Evolutionary conservation across 2,113 vertebrate species (phyloP).

Genomic region (Cromileptes altivelis): DNA sequence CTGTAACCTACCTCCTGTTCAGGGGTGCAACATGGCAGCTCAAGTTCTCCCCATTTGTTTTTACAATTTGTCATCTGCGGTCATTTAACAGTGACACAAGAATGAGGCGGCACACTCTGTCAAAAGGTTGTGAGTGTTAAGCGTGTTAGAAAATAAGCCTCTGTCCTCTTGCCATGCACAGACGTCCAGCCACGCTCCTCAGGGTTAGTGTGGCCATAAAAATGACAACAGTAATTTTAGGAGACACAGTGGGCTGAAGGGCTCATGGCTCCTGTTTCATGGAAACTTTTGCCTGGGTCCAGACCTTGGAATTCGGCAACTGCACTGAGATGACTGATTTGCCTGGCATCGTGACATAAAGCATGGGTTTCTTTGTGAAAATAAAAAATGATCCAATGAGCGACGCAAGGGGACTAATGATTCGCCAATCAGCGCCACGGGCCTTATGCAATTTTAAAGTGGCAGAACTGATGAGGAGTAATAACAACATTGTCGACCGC

Average conservation of each 20-base stretch:
- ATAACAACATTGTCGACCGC: too few relatives aligned
- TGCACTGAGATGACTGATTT: too few relatives aligned
- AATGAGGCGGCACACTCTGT: conserved; percentile 18
- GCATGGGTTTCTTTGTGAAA: too few relatives aligned
- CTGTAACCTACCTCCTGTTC: conserved; percentile 12
- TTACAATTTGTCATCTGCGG: conserved; percentile 52
- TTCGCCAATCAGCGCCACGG: too few relatives aligned
- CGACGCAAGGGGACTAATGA: too few relatives aligned
- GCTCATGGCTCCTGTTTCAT: conserved; percentile 39
- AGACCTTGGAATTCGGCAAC: too few relatives aligned
- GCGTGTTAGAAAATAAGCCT: conserved; percentile 28
- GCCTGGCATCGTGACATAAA: too few relatives aligned
- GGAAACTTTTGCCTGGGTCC: conserved; percentile 32
- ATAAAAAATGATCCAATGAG: too few relatives aligned
- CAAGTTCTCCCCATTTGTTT: conserved; percentile 51
- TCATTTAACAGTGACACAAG: conserved; percentile 36
- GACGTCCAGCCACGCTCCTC: conserved; percentile 34
- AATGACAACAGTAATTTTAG: conserved; percentile 60
- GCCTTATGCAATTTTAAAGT: too few relatives aligned
- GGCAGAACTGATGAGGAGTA: too few relatives aligned
- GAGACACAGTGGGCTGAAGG: conserved; percentile 27
- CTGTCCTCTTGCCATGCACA: conserved; percentile 22
- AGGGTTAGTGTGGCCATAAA: conserved; percentile 49
- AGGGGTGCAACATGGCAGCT: conserved; percentile 44
- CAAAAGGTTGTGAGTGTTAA: conserved; percentile 4